A percentile compares a stretch with the other conserved stretches of the same genome.
These are phyloP conservation scores for Sinocyclocheilus anophthalmus DNA, from an alignment of 2,113 vertebrate genomes.

Conservation along the genomic window DNA sequence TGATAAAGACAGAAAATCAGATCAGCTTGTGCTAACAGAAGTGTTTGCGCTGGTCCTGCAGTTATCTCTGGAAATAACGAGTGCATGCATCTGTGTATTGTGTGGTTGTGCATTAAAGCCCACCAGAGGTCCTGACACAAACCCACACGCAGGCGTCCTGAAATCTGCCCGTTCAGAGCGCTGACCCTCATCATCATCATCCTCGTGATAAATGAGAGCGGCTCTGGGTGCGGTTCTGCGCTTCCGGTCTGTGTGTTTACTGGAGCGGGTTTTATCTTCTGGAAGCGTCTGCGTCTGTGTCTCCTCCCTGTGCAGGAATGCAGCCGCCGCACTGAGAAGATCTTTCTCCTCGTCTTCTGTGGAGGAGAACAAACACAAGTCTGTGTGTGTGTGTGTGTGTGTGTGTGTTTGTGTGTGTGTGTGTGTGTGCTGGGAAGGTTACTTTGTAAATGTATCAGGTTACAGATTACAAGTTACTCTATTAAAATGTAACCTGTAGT, in stretches of 20 bases:
- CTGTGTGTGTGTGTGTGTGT: not conserved
- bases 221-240: constrained; percentile 56
- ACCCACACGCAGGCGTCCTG: not conserved
- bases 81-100: not conserved
- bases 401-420: constrained; percentile 1
- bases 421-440: not conserved
- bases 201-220: not conserved
- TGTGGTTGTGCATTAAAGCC: constrained; percentile 20
- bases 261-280: constrained; percentile 72
- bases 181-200: not conserved
- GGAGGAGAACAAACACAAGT: not conserved
- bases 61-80: not conserved
- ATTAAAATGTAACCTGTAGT: too few species aligned
- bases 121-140: constrained; percentile 1
- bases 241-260: constrained; percentile 67
- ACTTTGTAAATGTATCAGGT: too few species aligned
- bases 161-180: too few species aligned
- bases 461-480: too few species aligned
- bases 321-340: not conserved
- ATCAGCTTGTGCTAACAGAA: not conserved
- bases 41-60: not conserved
- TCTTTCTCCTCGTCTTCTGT: constrained; percentile 21
- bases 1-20: not conserved
- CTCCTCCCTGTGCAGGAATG: constrained; percentile 69
- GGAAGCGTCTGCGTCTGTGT: constrained; percentile 53